phyloP scores from a whole-genome alignment of 2,113 vertebrate genomes.

The Nansenia antarctica region DNA sequence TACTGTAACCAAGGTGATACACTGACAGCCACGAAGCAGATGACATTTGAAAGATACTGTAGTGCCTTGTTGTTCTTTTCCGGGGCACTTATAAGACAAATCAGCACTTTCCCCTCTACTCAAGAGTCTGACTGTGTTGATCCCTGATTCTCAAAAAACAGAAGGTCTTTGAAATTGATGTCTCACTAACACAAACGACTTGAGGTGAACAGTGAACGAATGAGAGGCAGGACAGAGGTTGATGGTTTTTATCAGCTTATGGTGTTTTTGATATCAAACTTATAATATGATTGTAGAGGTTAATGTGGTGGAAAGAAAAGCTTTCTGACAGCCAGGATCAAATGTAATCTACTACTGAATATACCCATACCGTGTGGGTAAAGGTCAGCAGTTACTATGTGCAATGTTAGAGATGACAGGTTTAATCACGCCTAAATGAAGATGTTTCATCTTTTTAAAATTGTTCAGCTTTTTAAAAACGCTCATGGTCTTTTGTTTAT shows the following conservation, averaged over 20 bases:
- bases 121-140: background rate
- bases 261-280: conserved; percentile 28
- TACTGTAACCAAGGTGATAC: conserved; percentile 13
- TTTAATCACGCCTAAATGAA: background rate
- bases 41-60: conserved; percentile 60
- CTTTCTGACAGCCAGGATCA: conserved; percentile 47
- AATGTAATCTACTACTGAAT: conserved; percentile 70
- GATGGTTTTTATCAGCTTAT: conserved; percentile 38
- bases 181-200: conserved; percentile 49
- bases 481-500: background rate
- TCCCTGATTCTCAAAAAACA: too few relatives aligned
- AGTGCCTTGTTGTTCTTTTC: conserved; percentile 72
- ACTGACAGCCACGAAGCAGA: conserved; percentile 48
- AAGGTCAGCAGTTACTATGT: conserved; percentile 44
- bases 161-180: conserved; percentile 41
- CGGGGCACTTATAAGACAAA: conserved; percentile 61
- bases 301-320: conserved; percentile 29
- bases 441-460: background rate
- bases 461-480: background rate
- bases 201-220: conserved; percentile 39
- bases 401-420: conserved; percentile 58
- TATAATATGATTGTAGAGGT: conserved; percentile 36
- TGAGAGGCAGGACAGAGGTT: conserved; percentile 32
- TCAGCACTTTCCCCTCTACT: conserved; percentile 31
- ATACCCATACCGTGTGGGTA: conserved; percentile 48